Percentiles rank a stretch among this genome's conserved stretches.
phyloP scores from a whole-genome alignment of 2,797 vertebrate genomes.

The Falco peregrinus region DNA sequence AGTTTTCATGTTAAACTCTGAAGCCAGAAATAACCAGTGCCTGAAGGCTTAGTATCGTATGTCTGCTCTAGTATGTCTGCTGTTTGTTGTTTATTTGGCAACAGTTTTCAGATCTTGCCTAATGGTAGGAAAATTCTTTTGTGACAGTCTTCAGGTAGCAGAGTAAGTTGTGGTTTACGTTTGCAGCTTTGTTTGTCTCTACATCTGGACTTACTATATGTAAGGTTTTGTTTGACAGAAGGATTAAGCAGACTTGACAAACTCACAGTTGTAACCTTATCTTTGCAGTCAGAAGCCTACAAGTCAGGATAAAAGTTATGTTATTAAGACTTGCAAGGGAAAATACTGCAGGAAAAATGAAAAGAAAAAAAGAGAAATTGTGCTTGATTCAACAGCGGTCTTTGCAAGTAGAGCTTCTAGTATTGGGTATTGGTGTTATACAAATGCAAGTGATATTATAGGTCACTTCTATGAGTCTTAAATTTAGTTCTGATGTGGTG shows the following conservation, averaged over 20 bases:
- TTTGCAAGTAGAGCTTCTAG: background rate
- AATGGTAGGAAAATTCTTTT: background rate
- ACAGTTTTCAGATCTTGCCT: background rate
- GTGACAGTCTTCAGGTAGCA: background rate
- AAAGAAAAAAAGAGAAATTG: background rate
- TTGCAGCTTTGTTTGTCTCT: background rate
- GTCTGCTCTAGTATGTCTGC: fast-evolving
- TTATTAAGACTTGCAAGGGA: background rate
- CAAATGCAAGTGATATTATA: background rate
- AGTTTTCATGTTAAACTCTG: background rate
- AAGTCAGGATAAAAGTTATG: background rate
- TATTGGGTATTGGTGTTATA: background rate
- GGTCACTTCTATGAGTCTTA: background rate
- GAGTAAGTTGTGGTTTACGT: background rate
- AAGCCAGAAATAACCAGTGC: background rate
- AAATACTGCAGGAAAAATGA: background rate
- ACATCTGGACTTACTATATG: background rate
- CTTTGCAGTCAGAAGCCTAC: background rate
- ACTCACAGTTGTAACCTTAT: background rate
- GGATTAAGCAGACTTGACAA: background rate
- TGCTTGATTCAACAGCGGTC: background rate
- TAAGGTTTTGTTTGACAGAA: background rate
- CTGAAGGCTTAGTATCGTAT: background rate
- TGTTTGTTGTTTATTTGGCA: background rate
- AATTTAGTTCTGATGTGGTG: background rate